Evolutionary conservation across 2,797 vertebrate genomes (phyloP).

Genomic region (Otolemur crassicaudatus): DNA sequence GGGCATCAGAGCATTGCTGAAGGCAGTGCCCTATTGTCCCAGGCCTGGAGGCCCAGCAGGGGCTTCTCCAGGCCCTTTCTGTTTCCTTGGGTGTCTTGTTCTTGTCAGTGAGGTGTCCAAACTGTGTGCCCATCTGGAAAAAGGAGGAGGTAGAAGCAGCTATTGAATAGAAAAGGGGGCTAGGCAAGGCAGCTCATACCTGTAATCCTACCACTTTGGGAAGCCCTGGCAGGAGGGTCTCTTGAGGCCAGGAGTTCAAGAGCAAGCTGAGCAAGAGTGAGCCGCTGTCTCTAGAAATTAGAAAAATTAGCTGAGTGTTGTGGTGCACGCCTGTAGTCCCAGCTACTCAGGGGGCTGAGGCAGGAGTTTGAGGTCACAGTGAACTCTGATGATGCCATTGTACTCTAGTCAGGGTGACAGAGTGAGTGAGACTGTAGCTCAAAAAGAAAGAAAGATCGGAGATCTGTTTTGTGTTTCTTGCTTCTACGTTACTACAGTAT

Average conservation of each 20-base stretch:
- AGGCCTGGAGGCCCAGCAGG: fast-evolving
- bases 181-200: background rate
- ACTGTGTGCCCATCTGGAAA: background rate
- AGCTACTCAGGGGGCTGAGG: background rate
- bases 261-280: background rate
- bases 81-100: background rate
- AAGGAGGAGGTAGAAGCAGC: background rate
- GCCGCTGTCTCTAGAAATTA: background rate
- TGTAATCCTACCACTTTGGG: background rate
- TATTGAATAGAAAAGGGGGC: background rate
- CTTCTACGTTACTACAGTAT: background rate
- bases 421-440: background rate
- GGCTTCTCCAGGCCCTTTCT: background rate
- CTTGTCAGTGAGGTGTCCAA: background rate
- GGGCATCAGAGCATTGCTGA: background rate
- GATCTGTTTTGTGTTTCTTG: background rate
- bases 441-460: background rate
- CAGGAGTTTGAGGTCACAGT: background rate
- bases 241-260: background rate
- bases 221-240: background rate
- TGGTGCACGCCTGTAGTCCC: background rate
- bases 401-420: background rate
- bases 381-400: background rate
- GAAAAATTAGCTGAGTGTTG: background rate
- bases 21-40: background rate